Base-by-base conservation (phyloP, 2,888 invertebrate genomes). In the Gymnocheta viridis region DNA sequence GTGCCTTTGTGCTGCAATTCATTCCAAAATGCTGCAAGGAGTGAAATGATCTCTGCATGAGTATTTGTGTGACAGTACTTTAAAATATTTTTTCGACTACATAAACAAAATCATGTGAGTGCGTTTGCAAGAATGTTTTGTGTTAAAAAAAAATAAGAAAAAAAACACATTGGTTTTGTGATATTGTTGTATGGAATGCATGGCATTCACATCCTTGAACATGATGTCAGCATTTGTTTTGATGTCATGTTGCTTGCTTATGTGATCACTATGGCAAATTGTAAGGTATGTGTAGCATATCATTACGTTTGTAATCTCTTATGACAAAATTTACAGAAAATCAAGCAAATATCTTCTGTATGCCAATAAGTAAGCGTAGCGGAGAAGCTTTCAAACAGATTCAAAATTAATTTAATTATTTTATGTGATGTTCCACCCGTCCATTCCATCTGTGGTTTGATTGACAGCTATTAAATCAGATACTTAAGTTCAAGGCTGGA, bases 1-100 rank as follows among this genome's bases (percentile, higher is more conserved):
- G 62, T 80, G 66, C 66, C 72, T 77, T 80, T 84, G 76, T 77
- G 60, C 49, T 80, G 80, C 66, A 84, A 77, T 81, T 83, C 67
- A 76, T 66, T 9, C 27, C 17, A 44, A 67, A 62, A 60, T 51
- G 44, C 58, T 79, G 62, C 67, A 60, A 41, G 17, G 14, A 38
- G 44, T 19, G 35, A 38, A 27, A 24, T 4, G 35, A 72, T 19
- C 14, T 32, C 32, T n/a, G 22, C 2, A 19, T 54, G 38, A 10
- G 4, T 51, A n/a, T 17, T 73, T 56, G 22, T 56, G n/a, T 56
- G 38, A 22, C n/a, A 19, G 44, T 22, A 12, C 24, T 41, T 72
- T 22, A 29, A 66, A 44, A 41, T 9, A 32, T 32, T 35, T 38
- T 62, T n/a, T 19, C 3, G 4, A n/a, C 58, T 22, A 6, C 12